A percentile compares a stretch with the other conserved stretches of the same genome.
phyloP scores from a whole-genome alignment of 53 echinoderm and acorn worm genomes.

The Hippasteria phrygiana region DNA sequence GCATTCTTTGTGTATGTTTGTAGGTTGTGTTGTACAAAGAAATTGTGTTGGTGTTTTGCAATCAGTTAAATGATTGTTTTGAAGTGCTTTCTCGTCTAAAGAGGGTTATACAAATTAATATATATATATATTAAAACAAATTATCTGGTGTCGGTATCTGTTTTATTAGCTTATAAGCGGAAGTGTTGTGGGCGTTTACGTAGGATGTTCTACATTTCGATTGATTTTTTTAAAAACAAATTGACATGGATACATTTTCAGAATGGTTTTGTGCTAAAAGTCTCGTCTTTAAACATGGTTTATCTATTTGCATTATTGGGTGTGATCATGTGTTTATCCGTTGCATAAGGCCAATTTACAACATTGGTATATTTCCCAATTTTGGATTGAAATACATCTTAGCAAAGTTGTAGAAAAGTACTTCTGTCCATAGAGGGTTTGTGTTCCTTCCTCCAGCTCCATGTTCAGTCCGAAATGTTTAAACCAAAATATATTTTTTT shows the following conservation, averaged over 20 bases:
- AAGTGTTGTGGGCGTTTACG: conserved; percentile 7
- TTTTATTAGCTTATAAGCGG: conserved; percentile 48
- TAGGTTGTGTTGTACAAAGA: conserved; percentile 44
- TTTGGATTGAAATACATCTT: too few relatives aligned
- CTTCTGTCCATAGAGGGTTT: too few relatives aligned
- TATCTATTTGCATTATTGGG: too few relatives aligned
- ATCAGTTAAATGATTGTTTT: conserved; percentile 36
- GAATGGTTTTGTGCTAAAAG: too few relatives aligned
- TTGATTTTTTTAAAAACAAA: not conserved
- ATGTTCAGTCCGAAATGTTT: too few relatives aligned
- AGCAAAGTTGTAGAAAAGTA: too few relatives aligned
- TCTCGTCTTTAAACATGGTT: too few relatives aligned
- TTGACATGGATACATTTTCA: not conserved
- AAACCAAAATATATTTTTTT: too few relatives aligned
- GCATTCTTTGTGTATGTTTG: conserved; percentile 42
- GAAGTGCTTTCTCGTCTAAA: conserved; percentile 57
- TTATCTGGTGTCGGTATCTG: conserved; percentile 47
- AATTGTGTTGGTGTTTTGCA: conserved; percentile 40
- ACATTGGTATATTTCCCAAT: too few relatives aligned
- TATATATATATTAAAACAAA: conserved; percentile 28
- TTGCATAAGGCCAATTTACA: too few relatives aligned
- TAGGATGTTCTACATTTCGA: conserved; percentile 24
- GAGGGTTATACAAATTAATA: conserved; percentile 58
- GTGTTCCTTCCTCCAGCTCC: too few relatives aligned
- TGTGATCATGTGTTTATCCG: too few relatives aligned